phyloP scores from a whole-genome alignment of 2,113 vertebrate species.

The Brachypodius melanocephalos region DNA sequence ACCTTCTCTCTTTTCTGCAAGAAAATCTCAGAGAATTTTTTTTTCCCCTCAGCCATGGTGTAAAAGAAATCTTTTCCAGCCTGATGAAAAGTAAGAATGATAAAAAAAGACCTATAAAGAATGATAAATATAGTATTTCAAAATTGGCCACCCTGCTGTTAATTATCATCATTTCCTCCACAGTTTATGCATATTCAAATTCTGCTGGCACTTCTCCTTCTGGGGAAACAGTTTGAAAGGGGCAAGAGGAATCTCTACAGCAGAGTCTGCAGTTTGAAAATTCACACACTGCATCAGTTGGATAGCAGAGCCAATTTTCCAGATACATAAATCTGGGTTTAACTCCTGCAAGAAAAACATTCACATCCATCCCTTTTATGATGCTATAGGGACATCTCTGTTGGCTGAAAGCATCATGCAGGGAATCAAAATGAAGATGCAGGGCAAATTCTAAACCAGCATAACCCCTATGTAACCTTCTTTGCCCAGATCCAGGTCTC shows the following conservation, averaged over 20 bases:
- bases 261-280: background rate
- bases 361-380: background rate
- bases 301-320: background rate
- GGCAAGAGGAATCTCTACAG: background rate
- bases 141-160: slow-evolving; percentile 1
- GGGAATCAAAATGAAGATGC: background rate
- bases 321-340: background rate
- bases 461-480: background rate
- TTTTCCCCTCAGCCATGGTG: background rate
- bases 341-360: background rate
- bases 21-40: background rate
- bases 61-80: background rate
- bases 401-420: background rate
- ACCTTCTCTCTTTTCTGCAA: background rate
- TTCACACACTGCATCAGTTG: background rate
- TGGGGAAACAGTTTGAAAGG: background rate
- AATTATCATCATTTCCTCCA: slow-evolving; percentile 29
- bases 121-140: background rate
- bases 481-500: background rate
- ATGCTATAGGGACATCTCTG: background rate
- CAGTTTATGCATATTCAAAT: slow-evolving; percentile 9
- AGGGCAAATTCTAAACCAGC: background rate
- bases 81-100: background rate
- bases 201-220: background rate
- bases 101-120: background rate